phyloP scores from a whole-genome alignment of 2,888 invertebrate genomes.

The Orthosia cruda region DNA sequence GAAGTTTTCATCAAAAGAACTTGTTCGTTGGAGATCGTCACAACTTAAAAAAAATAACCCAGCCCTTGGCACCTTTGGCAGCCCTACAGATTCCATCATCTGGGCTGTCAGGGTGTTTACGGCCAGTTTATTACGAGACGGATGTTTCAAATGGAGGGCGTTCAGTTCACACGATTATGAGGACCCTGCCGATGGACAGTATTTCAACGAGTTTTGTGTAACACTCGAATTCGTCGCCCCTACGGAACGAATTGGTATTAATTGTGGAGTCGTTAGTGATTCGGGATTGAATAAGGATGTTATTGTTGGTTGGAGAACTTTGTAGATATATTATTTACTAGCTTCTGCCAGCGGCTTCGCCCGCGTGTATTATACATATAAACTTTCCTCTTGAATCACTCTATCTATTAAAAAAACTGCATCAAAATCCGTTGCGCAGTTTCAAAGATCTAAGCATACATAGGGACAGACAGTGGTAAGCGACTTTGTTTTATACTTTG shows the following conservation, averaged over 20 bases:
- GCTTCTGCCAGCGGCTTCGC: too few relatives aligned
- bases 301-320: constrained; percentile 11
- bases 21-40: too few relatives aligned
- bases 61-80: constrained; percentile 38
- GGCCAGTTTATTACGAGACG: constrained; percentile 79
- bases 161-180: constrained; percentile 81
- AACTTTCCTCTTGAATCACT: too few relatives aligned
- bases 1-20: too few relatives aligned
- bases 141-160: constrained; percentile 81
- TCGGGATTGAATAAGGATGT: constrained; percentile 44
- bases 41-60: background rate
- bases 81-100: constrained; percentile 69
- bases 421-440: too few relatives aligned
- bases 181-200: constrained; percentile 56
- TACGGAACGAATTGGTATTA: constrained; percentile 55
- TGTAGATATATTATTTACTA: background rate
- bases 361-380: too few relatives aligned
- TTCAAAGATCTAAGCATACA: too few relatives aligned
- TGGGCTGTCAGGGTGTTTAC: constrained; percentile 73
- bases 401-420: too few relatives aligned
- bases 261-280: constrained; percentile 49
- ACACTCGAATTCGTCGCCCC: constrained; percentile 44
- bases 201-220: constrained; percentile 42
- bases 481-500: too few relatives aligned
- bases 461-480: too few relatives aligned